Evolutionary conservation across 2,113 vertebrate genomes (phyloP).

Genomic region (Cygnus buccinator): DNA sequence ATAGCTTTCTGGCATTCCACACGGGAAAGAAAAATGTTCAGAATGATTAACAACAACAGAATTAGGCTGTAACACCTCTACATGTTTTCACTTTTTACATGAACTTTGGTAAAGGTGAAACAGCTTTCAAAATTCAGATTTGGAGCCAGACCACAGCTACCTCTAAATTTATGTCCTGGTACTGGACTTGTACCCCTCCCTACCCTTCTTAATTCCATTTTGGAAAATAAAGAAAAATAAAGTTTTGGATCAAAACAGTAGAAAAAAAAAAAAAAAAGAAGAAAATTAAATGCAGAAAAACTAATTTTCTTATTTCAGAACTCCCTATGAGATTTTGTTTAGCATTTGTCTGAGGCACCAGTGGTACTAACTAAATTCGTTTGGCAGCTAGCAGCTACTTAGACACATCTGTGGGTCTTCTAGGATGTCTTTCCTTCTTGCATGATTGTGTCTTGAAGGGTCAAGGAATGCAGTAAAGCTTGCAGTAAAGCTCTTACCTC

Average conservation of each 20-base stretch:
- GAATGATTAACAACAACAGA: not conserved
- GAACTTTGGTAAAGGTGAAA: not conserved
- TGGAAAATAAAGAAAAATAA: conserved; percentile 51
- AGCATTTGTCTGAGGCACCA: conserved; percentile 37
- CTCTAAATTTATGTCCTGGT: not conserved
- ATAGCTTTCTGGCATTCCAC: not conserved
- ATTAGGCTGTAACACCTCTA: not conserved
- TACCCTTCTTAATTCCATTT: conserved; percentile 4
- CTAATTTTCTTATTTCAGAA: conserved; percentile 21
- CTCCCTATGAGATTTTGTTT: conserved; percentile 2
- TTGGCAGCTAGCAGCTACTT: conserved; percentile 11
- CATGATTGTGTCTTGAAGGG: not conserved
- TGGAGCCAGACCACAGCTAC: not conserved
- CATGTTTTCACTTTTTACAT: not conserved
- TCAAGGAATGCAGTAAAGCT: not conserved
- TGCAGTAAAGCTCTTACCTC: too few relatives aligned
- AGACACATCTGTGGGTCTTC: not conserved
- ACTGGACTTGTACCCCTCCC: not conserved
- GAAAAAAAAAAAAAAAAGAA: conserved; percentile 23
- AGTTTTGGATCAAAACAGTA: not conserved
- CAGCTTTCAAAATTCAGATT: not conserved
- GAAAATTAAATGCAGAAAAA: conserved; percentile 27
- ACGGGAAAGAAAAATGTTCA: not conserved
- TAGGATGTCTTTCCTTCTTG: not conserved
- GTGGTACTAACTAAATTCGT: conserved; percentile 4